These are phyloP conservation scores for Calycopis cecrops DNA, from an alignment of 1,140 invertebrate species.

Conservation along the genomic window DNA sequence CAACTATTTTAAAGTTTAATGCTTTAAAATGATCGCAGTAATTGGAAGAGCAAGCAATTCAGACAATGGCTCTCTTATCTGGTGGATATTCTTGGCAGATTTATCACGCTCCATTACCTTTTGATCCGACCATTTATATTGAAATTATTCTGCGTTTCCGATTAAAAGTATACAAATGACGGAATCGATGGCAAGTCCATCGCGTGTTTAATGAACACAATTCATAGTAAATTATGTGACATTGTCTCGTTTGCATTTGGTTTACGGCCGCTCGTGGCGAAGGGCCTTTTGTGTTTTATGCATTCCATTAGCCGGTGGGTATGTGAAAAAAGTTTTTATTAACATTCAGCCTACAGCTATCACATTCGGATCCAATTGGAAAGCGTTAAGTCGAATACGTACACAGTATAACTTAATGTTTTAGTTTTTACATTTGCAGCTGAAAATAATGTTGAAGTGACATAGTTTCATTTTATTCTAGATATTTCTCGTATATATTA, in stretches of 20 bases:
- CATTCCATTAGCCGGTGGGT: not conserved
- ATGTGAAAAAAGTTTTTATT: too few species aligned
- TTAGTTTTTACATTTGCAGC: too few species aligned
- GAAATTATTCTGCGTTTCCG: slow-evolving; percentile 33
- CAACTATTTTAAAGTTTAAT: too few species aligned
- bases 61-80: not conserved
- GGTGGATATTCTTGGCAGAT: slow-evolving; percentile 1
- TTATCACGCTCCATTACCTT: slow-evolving; percentile 1
- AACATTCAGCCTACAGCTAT: too few species aligned
- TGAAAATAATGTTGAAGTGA: too few species aligned
- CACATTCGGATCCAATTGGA: too few species aligned
- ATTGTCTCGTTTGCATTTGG: slow-evolving; percentile 53
- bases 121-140: slow-evolving; percentile 3
- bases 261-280: slow-evolving; percentile 50
- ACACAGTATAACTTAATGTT: too few species aligned
- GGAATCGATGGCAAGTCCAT: slow-evolving; percentile 34
- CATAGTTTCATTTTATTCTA: too few species aligned
- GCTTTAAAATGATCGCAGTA: too few species aligned
- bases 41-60: too few species aligned
- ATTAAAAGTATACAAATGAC: slow-evolving; percentile 27
- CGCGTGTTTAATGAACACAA: slow-evolving; percentile 59
- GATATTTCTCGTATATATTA: too few species aligned
- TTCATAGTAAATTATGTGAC: slow-evolving; percentile 57
- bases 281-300: slow-evolving; percentile 13
- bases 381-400: too few species aligned